phyloP scores from a whole-genome alignment of 2,888 invertebrate species.

The Dysmachus trigonus region DNA sequence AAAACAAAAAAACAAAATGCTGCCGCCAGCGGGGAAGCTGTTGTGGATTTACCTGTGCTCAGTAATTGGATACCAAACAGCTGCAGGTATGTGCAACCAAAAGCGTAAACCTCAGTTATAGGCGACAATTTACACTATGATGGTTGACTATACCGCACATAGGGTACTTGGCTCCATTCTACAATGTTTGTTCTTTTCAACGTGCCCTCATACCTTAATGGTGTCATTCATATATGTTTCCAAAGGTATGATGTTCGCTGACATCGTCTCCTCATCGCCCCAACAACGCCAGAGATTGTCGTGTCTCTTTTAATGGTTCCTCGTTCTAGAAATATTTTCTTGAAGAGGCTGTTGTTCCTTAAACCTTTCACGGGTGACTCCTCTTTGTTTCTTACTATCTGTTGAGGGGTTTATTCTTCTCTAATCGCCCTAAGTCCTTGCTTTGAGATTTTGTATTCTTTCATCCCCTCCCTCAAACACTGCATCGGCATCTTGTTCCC shows the following conservation, averaged over 20 bases:
- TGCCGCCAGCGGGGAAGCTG: slow-evolving; percentile 1
- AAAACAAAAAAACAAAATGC: too few relatives aligned
- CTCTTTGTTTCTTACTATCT: not conserved
- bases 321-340: not conserved
- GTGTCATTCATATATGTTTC: not conserved
- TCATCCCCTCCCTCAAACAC: not conserved
- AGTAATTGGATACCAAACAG: slow-evolving; percentile 38
- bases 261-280: not conserved
- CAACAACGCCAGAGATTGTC: not conserved
- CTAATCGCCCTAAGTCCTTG: not conserved
- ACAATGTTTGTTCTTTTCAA: not conserved
- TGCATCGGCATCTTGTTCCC: not conserved
- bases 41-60: slow-evolving; percentile 35
- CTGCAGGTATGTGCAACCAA: slow-evolving; percentile 39
- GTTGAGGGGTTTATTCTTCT: not conserved
- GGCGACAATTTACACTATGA: not conserved
- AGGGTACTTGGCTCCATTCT: not conserved
- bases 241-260: not conserved
- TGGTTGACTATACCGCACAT: not conserved
- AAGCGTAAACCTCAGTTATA: not conserved
- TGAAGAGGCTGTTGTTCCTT: not conserved
- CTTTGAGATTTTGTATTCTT: not conserved
- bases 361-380: not conserved
- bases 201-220: not conserved
- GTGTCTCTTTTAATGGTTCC: not conserved